A percentile compares a stretch with the other conserved stretches of the same genome.
Conservation (phyloP, 2,797 vertebrate genomes). For the Nannoperca australis region DNA sequence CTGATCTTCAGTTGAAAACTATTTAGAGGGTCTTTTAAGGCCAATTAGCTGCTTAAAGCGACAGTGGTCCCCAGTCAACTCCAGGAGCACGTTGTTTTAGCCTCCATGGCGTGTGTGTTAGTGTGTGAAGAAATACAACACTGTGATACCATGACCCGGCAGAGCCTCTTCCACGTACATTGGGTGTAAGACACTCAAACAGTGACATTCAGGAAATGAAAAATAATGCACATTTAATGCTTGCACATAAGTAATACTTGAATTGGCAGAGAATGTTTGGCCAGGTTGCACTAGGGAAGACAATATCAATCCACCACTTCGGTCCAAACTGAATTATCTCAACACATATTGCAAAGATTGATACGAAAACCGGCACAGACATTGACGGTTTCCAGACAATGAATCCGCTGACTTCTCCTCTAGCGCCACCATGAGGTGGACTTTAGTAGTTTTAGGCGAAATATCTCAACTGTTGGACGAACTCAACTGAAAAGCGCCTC, state of each 20-base stretch:
- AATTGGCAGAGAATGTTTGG: background rate
- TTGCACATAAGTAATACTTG: constrained; percentile 41
- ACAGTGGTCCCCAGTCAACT: constrained; percentile 14
- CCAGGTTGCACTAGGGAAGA: background rate
- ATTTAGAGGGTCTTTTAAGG: constrained; percentile 57
- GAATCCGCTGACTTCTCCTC: background rate
- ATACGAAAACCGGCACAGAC: too few species aligned
- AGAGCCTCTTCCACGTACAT: constrained; percentile 4
- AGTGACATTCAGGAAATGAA: constrained; percentile 17
- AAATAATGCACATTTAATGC: constrained; percentile 45
- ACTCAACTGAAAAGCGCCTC: background rate
- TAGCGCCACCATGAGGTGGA: background rate
- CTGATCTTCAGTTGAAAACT: constrained; percentile 53
- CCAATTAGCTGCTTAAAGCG: constrained; percentile 53
- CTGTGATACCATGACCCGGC: constrained; percentile 7
- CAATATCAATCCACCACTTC: background rate
- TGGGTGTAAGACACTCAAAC: constrained; percentile 25
- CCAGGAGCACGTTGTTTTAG: constrained; percentile 31
- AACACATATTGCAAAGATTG: background rate
- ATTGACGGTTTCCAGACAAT: background rate
- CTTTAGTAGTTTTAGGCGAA: background rate
- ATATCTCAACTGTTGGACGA: background rate
- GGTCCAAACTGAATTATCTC: background rate
- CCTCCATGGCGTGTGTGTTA: constrained; percentile 9
- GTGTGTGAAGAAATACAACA: constrained; percentile 18